phyloP scores from a whole-genome alignment of 2,888 invertebrate species.

The Eristalis arbustorum region DNA sequence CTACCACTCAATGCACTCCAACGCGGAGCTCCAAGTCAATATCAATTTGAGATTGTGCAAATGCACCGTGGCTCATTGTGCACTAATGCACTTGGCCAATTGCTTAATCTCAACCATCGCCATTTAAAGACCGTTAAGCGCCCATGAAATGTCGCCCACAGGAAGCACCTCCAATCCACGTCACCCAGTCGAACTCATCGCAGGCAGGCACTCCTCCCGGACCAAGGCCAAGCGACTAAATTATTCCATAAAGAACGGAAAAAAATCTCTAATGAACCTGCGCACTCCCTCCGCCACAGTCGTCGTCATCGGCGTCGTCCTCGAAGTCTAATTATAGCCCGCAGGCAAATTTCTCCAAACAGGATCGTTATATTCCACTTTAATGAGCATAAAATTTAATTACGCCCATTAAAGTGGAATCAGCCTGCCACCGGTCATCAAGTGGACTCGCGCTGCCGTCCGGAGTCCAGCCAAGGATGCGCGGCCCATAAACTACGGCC shows the following conservation, averaged over 20 bases:
- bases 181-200: no score
- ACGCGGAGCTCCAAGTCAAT: no score
- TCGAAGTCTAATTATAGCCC: constrained; percentile 22
- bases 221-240: not conserved
- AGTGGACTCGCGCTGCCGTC: constrained; percentile 2
- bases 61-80: no score
- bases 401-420: constrained; percentile 25
- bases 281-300: not conserved
- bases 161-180: no score
- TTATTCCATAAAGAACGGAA: not conserved
- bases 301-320: not conserved
- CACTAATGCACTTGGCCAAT: no score
- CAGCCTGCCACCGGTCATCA: constrained; percentile 31
- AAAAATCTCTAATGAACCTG: not conserved
- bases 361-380: constrained; percentile 29
- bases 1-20: no score
- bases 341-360: not conserved
- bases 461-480: constrained; percentile 1
- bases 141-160: no score
- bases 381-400: constrained; percentile 32
- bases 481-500: constrained; percentile 1
- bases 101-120: no score
- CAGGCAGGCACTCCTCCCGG: no score
- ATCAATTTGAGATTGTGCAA: no score
- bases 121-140: no score